Conservation (phyloP, 2,113 vertebrate species). For the Microcebus griseorufus region DNA sequence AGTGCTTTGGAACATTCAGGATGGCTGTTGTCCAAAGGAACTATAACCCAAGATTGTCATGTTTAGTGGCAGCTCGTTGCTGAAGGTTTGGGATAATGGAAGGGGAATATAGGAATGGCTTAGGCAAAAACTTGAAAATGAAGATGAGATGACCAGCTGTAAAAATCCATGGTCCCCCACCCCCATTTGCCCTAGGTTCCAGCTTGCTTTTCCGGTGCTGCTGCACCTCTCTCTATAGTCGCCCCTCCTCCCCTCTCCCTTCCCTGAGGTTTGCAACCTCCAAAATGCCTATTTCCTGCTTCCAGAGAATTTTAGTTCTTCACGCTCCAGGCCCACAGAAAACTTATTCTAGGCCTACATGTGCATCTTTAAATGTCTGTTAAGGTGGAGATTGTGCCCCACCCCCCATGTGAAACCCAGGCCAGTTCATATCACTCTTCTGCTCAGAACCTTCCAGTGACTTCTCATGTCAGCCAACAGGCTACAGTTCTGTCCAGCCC, state of each 20-base stretch:
- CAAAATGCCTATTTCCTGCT: neutral
- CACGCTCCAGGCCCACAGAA: neutral
- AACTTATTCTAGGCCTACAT: neutral
- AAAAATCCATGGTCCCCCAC: neutral
- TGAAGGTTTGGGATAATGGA: neutral
- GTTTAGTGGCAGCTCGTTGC: neutral
- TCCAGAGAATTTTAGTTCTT: neutral
- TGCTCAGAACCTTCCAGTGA: neutral
- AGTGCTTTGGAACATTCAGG: neutral
- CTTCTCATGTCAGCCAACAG: neutral
- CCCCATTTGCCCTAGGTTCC: neutral
- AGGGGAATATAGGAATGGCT: neutral
- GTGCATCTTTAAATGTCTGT: neutral
- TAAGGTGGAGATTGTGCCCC: neutral
- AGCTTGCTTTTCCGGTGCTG: neutral
- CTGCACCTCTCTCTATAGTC: rapidly evolving
- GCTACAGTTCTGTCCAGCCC: neutral
- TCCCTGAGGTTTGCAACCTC: neutral
- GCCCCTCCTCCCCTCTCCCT: no score
- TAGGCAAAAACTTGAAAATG: neutral
- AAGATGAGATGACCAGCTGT: neutral
- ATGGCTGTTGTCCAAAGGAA: neutral
- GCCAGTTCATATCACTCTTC: neutral
- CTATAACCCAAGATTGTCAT: neutral
- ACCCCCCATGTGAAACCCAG: neutral